Evolutionary conservation across 2,888 invertebrate species (phyloP).

Genomic region (Sarcophaga caerulescens): DNA sequence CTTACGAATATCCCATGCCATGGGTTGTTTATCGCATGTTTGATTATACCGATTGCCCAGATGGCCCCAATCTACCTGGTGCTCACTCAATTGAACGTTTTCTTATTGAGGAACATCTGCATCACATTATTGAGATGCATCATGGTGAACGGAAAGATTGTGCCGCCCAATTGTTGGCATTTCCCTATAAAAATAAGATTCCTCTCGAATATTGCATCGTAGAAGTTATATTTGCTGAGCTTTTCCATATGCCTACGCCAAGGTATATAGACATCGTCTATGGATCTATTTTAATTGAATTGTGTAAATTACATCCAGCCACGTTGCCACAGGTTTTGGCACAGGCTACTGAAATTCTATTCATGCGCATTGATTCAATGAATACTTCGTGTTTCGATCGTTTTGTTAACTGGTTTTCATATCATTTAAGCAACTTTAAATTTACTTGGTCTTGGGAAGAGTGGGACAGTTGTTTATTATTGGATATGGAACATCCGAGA

Average conservation of each 20-base stretch:
- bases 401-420: constrained; percentile 98
- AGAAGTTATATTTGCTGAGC: constrained; percentile 96
- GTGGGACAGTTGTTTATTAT: constrained; percentile 92
- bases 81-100: constrained; percentile 98
- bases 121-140: constrained; percentile 94
- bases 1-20: constrained; percentile 95
- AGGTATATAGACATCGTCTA: constrained; percentile 95
- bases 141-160: constrained; percentile 96
- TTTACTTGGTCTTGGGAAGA: constrained; percentile 99
- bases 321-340: constrained; percentile 99
- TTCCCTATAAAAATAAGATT: constrained; percentile 95
- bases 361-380: constrained; percentile 97
- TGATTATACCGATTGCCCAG: constrained; percentile 99
- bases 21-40: constrained; percentile 97
- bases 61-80: constrained; percentile 94
- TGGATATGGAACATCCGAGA: constrained; percentile 94
- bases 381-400: constrained; percentile 98
- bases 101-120: constrained; percentile 97
- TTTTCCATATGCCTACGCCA: constrained; percentile 95
- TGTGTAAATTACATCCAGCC: constrained; percentile 97
- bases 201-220: constrained; percentile 99
- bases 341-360: constrained; percentile 98
- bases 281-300: constrained; percentile 96
- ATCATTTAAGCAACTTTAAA: constrained; percentile 99
- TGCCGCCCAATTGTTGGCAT: constrained; percentile 94